Evolutionary conservation across 2,113 vertebrate genomes (phyloP).

Genomic region (Spea bombifrons): DNA sequence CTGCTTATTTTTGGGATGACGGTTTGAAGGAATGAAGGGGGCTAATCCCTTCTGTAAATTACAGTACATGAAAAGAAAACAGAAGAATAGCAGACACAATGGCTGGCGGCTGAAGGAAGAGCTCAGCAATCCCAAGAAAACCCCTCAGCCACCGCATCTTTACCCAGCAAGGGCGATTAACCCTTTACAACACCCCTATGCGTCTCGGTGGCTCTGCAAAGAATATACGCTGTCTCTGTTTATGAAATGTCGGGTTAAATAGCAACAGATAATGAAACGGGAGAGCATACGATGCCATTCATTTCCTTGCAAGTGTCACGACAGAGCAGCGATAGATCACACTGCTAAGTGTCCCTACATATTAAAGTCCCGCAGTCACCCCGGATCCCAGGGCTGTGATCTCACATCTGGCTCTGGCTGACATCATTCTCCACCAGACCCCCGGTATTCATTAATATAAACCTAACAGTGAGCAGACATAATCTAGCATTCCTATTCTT

Average conservation of each 20-base stretch:
- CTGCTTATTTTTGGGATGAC: not conserved
- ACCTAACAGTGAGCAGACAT: not conserved
- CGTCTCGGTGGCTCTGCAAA: not conserved
- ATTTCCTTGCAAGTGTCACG: too few relatives aligned
- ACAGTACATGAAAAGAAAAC: not conserved
- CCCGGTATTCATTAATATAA: too few relatives aligned
- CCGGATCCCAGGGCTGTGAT: not conserved
- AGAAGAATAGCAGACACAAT: not conserved
- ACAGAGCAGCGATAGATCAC: too few relatives aligned
- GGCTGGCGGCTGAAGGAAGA: not conserved
- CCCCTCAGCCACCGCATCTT: not conserved
- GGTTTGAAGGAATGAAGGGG: not conserved
- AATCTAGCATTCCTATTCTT: not conserved
- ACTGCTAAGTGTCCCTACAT: too few relatives aligned
- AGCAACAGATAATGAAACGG: too few relatives aligned
- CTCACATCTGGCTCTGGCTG: not conserved
- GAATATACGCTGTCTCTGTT: not conserved
- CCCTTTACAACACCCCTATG: not conserved
- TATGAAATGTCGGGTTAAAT: too few relatives aligned
- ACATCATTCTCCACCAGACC: not conserved
- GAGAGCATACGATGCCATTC: too few relatives aligned
- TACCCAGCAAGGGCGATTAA: not conserved
- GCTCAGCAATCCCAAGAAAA: not conserved
- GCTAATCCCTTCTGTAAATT: not conserved
- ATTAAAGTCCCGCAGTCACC: not conserved